Conservation (phyloP, 1,140 invertebrate species). For the Papilio polyxenes region DNA sequence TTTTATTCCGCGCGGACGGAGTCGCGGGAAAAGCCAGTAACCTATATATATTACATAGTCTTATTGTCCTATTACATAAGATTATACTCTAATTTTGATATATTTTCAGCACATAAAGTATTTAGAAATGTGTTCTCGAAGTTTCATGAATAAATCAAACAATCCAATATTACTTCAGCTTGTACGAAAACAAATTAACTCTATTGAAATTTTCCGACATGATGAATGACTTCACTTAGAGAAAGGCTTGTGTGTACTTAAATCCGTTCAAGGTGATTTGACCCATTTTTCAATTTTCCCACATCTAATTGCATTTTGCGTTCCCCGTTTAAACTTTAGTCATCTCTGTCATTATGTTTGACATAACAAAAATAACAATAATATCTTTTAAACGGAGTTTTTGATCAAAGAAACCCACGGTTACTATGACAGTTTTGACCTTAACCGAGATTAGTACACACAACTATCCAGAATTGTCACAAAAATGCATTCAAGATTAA, state of each 20-base stretch:
- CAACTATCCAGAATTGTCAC: too few relatives aligned
- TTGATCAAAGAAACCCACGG: too few relatives aligned
- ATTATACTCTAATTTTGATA: background rate
- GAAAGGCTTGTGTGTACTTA: conserved; percentile 9
- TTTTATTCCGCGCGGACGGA: too few relatives aligned
- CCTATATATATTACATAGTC: background rate
- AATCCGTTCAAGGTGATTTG: background rate
- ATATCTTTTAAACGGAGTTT: too few relatives aligned
- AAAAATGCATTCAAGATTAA: too few relatives aligned
- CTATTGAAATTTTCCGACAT: conserved; percentile 16
- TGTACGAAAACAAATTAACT: conserved; percentile 16
- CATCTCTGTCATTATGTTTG: too few relatives aligned
- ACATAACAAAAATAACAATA: too few relatives aligned
- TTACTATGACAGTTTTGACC: too few relatives aligned
- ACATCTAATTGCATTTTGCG: background rate
- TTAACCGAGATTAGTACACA: too few relatives aligned
- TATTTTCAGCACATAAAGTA: background rate
- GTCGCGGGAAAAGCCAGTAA: too few relatives aligned
- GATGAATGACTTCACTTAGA: conserved; percentile 16
- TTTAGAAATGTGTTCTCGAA: background rate
- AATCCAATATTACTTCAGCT: conserved; percentile 6
- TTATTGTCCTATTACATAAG: background rate
- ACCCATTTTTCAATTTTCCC: background rate
- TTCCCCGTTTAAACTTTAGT: too few relatives aligned
- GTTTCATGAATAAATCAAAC: conserved; percentile 27